Evolutionary conservation across 2,797 vertebrate species (phyloP), one percentile per base, ranked within the genome.

Genomic region (Chelmon rostratus): DNA sequence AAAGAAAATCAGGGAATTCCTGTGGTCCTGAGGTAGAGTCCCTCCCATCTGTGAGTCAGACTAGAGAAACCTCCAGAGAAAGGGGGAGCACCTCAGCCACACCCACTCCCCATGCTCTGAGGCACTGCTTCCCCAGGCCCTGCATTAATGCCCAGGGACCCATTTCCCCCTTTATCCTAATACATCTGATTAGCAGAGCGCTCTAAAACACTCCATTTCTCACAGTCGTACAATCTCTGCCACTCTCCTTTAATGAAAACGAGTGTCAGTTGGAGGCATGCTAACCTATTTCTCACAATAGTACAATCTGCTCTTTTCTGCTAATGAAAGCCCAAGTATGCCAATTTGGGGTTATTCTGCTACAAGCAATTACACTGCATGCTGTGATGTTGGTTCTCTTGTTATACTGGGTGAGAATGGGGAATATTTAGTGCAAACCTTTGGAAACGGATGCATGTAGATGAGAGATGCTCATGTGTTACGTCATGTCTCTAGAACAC

Each of bases 401-500:
- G 16, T 58, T 64, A 35, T 52, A 58, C 49, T 15, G 64, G 42
- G 38, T 73, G 53, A 74, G 12, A 70, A 63, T 37, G 12, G n/a
- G 23, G 28, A 35, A 38, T 19, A 47, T 73, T 74, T 50, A 65
- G 52, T 80, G 59, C 31, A 81, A 84, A 78, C 61, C 80, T 68
- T 79, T 53, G 52, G 33, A 81, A 89, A 62, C 37, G 28, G 31
- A 73, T 83, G 79, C 85, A 85, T 73, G 78, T 65, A 69, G 68
- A 86, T 84, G 83, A 83, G 78, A 79, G 70, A 76, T 70, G 79
- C 54, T 76, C 71, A 50, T 65, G 84, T 79, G 89, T 90, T 94
- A 91, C 91, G 88, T 94, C 93, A 94, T 93, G 82, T 90, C 88
- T 92, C 85, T 64, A 88, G 80, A 87, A 86, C 88, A 89, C 83